These are phyloP conservation scores for Mythimna lalbum DNA, from an alignment of 2,888 invertebrate genomes.

Conservation along the genomic window DNA sequence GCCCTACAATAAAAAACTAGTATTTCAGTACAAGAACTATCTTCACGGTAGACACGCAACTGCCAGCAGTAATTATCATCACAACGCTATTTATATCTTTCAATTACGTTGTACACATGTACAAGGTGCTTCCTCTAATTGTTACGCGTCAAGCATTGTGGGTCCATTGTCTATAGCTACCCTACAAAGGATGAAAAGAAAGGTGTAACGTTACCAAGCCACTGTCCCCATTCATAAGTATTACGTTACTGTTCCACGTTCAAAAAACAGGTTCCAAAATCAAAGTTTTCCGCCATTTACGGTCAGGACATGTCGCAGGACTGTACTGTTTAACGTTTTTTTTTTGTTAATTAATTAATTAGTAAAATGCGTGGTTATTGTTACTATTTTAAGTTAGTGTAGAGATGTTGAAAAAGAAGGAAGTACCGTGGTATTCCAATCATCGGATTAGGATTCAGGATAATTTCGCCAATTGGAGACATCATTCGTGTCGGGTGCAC, in stretches of 20 bases:
- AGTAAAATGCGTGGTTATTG: constrained; percentile 66
- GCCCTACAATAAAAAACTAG: constrained; percentile 20
- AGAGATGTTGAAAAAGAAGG: constrained; percentile 87
- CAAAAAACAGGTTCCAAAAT: constrained; percentile 77
- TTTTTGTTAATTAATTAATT: constrained; percentile 45
- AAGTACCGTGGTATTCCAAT: constrained; percentile 85
- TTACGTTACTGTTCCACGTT: constrained; percentile 58
- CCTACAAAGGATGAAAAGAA: constrained; percentile 71
- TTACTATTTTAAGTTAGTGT: constrained; percentile 65
- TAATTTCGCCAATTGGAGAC: constrained; percentile 81
- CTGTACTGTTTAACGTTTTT: constrained; percentile 53
- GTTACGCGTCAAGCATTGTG: constrained; percentile 65
- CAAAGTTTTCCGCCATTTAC: constrained; percentile 74
- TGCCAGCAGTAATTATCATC: constrained; percentile 61
- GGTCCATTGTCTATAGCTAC: constrained; percentile 71
- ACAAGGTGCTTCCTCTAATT: constrained; percentile 68
- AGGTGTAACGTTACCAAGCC: constrained; percentile 75
- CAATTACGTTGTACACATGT: constrained; percentile 58
- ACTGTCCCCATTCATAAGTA: constrained; percentile 53
- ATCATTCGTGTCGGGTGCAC: constrained; percentile 81
- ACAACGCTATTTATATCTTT: constrained; percentile 70
- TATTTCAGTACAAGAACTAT: constrained; percentile 39
- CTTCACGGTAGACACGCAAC: constrained; percentile 48
- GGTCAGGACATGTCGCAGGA: constrained; percentile 67
- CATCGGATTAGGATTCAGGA: constrained; percentile 83